phyloP scores from a whole-genome alignment of 2,113 vertebrate species.

The Tupaia tana region DNA sequence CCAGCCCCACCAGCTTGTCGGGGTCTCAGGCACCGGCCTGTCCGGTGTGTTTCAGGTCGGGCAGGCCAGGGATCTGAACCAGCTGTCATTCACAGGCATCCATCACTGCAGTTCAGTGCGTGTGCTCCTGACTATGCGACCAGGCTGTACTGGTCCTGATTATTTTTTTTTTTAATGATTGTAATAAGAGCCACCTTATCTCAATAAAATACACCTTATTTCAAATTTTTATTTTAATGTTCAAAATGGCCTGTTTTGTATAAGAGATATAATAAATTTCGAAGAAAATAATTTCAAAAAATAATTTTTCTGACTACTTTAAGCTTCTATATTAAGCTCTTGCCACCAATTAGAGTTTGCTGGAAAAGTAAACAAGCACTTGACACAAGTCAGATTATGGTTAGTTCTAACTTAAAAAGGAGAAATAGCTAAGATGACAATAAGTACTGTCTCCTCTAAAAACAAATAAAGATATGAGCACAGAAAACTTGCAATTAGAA shows the following conservation, averaged over 20 bases:
- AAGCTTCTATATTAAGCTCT: background rate
- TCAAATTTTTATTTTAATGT: background rate
- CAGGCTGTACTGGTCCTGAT: too few relatives aligned
- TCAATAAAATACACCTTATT: too few relatives aligned
- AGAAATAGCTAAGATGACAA: background rate
- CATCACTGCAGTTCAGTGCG: too few relatives aligned
- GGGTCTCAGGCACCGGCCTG: too few relatives aligned
- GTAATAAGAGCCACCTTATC: background rate
- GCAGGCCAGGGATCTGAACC: too few relatives aligned
- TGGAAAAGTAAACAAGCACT: background rate
- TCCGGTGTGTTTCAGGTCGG: too few relatives aligned
- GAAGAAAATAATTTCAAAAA: background rate
- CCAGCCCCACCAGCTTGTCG: too few relatives aligned
- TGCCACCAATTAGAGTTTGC: background rate
- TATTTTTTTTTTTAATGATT: background rate
- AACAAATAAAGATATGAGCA: background rate
- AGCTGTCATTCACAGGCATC: too few relatives aligned
- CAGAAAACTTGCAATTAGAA: background rate
- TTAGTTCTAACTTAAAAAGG: background rate
- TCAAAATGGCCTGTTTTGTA: background rate
- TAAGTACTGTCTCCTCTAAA: background rate
- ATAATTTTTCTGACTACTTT: background rate
- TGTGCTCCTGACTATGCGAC: too few relatives aligned
- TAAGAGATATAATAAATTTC: background rate
- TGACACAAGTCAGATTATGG: background rate